Base-by-base conservation (phyloP, 1,140 invertebrate species). In the Calliphora vicina region DNA sequence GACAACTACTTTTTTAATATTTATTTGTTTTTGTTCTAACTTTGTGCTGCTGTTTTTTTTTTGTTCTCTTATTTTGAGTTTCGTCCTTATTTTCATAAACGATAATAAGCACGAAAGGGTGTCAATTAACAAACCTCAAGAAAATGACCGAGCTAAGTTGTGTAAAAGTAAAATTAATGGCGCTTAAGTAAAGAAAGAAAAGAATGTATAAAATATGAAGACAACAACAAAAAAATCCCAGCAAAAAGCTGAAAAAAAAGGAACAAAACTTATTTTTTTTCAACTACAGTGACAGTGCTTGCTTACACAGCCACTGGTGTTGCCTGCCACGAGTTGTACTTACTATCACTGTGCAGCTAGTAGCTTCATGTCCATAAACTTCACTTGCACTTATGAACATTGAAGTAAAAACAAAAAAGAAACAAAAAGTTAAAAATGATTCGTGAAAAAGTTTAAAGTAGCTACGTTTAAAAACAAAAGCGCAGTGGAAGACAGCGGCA, bases 141-240 rank as follows among this genome's bases (percentile, higher is more conserved):
- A 78, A 78, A 78, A 78, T 78, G 74, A 43, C 35, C 74, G 42
- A 23, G 74, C 74, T 78, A 78, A 78, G 74, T 78, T 78, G 74
- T 78, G 74, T 45, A 43, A 78, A 78, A 78, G 74, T 78, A 78
- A 78, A 78, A 78, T 78, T 78, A 78, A 78, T 78, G 74, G 74
- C 35, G 74, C 74, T 45, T 78, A 23, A 43, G 74, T 45, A 43
- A 25, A 20, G 8, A 20, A 43, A 43, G 23, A 67, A 67, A 67
- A 67, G 17, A 20, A 67, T 23, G 17, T 23, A 67, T 12, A 23
- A 10, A 67, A 67, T 2, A 67, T 1, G n/a, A 23, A 8, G 61
- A 67, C 13, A 67, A 10, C 50, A n/a, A n/a, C 6, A 57, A 17
- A n/a, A 57, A 57, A n/a, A 15, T 17, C 15, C 0, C 50, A 17